Conservation (phyloP, 2,113 vertebrate species). For the Tilapia sparmanii region DNA sequence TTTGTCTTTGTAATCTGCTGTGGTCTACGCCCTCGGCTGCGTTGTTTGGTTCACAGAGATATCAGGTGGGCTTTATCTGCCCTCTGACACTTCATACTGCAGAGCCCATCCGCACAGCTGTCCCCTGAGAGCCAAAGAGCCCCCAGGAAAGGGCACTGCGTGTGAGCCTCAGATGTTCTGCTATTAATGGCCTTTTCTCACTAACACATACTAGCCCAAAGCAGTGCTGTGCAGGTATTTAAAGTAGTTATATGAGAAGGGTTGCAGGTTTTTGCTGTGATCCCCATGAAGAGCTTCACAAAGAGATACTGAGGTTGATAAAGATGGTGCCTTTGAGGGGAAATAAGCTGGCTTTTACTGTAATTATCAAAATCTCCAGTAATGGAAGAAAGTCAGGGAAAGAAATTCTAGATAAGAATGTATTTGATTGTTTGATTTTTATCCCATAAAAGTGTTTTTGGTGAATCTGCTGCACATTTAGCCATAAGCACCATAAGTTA, state of each 20-base stretch:
- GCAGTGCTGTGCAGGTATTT: not conserved
- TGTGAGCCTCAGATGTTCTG: not conserved
- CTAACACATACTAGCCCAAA: not conserved
- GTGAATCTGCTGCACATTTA: not conserved
- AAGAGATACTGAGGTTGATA: not conserved
- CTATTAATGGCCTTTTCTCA: not conserved
- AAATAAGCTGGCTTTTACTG: not conserved
- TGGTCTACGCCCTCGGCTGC: not conserved
- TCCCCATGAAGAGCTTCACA: not conserved
- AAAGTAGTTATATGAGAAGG: not conserved
- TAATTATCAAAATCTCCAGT: not conserved
- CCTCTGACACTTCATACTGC: not conserved
- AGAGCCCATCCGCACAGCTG: not conserved
- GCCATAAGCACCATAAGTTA: not conserved
- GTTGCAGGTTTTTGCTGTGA: not conserved
- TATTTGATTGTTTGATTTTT: not conserved
- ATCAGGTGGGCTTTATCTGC: constrained; percentile 18
- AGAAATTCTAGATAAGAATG: not conserved
- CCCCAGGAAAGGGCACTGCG: constrained; percentile 20
- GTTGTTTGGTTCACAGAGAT: not conserved
- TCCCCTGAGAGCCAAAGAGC: constrained; percentile 16
- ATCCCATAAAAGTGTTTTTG: not conserved
- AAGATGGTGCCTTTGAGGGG: not conserved
- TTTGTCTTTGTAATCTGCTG: not conserved
- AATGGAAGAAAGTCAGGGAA: not conserved